Percentiles rank a stretch among this genome's conserved stretches.
These are phyloP conservation scores for Alviniconcha marisindica DNA, from an alignment of 1,140 invertebrate genomes.

Conservation along the genomic window DNA sequence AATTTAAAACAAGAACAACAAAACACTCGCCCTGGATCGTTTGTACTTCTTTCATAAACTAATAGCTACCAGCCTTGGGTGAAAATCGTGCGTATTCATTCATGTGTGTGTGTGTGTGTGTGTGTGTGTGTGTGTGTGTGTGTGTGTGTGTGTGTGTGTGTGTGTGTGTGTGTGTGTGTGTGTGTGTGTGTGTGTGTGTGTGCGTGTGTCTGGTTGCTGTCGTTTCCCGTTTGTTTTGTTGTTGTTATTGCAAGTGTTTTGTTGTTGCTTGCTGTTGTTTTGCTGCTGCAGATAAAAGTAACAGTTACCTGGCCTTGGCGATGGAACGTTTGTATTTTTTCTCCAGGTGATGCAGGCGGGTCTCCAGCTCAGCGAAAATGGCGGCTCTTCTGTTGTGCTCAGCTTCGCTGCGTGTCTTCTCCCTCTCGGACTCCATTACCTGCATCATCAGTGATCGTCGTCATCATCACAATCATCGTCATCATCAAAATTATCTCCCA, in stretches of 20 bases:
- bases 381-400: constrained; percentile 88
- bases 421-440: constrained; percentile 96
- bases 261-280: too few relatives aligned
- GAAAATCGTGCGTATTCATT: too few relatives aligned
- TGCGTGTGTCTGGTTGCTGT: background rate
- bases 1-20: too few relatives aligned
- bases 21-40: too few relatives aligned
- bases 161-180: background rate
- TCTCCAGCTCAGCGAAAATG: constrained; percentile 57
- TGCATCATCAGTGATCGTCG: constrained; percentile 69
- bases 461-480: background rate
- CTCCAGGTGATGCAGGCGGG: constrained; percentile 82
- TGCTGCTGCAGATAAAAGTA: background rate
- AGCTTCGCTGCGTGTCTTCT: constrained; percentile 89
- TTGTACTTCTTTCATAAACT: too few relatives aligned
- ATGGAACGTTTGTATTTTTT: constrained; percentile 87
- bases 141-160: too few relatives aligned
- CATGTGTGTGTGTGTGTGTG: background rate
- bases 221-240: background rate
- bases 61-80: too few relatives aligned
- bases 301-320: constrained; percentile 80
- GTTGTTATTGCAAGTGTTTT: too few relatives aligned
- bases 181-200: background rate
- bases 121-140: too few relatives aligned
- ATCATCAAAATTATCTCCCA: background rate